Base-by-base conservation (phyloP, 1,140 invertebrate genomes). In the Cataglyphis hispanica region DNA sequence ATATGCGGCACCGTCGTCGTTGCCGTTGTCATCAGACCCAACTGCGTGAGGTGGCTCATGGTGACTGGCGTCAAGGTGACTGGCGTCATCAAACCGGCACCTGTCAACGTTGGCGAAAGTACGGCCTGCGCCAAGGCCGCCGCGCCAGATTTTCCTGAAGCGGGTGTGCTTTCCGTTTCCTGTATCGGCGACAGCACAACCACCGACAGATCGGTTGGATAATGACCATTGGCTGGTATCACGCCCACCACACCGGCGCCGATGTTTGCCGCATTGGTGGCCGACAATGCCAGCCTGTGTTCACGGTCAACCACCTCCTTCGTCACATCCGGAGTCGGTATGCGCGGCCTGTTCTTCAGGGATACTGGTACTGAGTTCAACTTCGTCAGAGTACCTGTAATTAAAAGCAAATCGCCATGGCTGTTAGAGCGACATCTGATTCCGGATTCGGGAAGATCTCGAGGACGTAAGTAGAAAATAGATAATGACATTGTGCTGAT, bases 301-400 rank as follows among this genome's bases (percentile, higher is more conserved):
- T 98, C 97, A 87, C 97, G 95, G 87, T 97, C 97, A 50, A 96
- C 94, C 10, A 97, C 95, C 93, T 98, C 97, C 93, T 97, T 98
- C 16, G 97, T 97, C 1, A 98, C 97, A 92, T 98, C 98, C 0
- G 98, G 98, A 2, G 98, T 98, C 37, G 98, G 98, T 77, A 98
- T 98, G 61, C 98, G 96, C 1, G 98, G 98, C 66, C 98, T 96
- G 88, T 97, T 97, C 91, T 97, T 97, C 75, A 97, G 94, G 16
- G 96, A 96, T 80, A 96, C 95, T 22, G 97, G 96, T 5, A 97
- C 95, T 60, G 96, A 96, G 92, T 97, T 97, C 85, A 96, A 94
- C 93, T 97, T 97, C 78, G 96, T 95, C 90, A 94, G 88, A n/a
- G 95, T 96, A 83, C 96, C 96, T 96, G 92, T 27, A 93, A 91